phyloP scores from a whole-genome alignment of 1,140 invertebrate genomes.

The Dreissena rostriformis region DNA sequence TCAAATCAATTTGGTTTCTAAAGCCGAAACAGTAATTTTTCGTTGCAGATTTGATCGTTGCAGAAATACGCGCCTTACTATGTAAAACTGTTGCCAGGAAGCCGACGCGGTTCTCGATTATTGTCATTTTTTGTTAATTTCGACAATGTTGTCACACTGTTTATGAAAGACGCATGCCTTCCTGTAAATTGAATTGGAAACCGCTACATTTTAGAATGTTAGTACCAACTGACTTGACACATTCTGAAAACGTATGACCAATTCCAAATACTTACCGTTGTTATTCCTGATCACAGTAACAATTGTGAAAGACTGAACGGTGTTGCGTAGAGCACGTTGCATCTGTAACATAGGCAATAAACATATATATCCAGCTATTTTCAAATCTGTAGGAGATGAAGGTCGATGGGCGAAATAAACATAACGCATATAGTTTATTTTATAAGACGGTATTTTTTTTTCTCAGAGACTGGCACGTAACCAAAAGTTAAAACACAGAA shows the following conservation, averaged over 20 bases:
- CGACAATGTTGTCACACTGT: neutral
- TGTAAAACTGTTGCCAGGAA: too few relatives aligned
- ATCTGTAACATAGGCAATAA: conserved; percentile 59
- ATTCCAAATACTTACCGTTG: conserved; percentile 59
- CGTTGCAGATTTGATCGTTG: neutral
- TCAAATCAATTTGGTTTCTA: too few relatives aligned
- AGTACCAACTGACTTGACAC: neutral
- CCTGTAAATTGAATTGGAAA: neutral
- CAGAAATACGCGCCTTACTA: too few relatives aligned
- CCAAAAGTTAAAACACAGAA: too few relatives aligned
- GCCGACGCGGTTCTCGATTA: too few relatives aligned
- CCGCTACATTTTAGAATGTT: neutral
- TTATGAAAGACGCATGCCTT: neutral
- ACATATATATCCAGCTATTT: too few relatives aligned
- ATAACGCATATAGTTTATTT: too few relatives aligned
- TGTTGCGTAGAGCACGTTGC: conserved; percentile 76
- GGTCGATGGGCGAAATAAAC: too few relatives aligned
- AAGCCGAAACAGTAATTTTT: neutral
- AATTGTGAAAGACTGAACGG: conserved; percentile 69
- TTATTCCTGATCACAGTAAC: conserved; percentile 68
- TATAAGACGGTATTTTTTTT: too few relatives aligned
- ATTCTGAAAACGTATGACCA: neutral
- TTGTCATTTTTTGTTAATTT: neutral
- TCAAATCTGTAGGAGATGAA: too few relatives aligned
- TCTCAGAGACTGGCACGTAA: too few relatives aligned